Percentiles rank a stretch among this genome's conserved stretches.
Conservation (phyloP, 2,797 vertebrate genomes). For the Chelon labrosus region DNA sequence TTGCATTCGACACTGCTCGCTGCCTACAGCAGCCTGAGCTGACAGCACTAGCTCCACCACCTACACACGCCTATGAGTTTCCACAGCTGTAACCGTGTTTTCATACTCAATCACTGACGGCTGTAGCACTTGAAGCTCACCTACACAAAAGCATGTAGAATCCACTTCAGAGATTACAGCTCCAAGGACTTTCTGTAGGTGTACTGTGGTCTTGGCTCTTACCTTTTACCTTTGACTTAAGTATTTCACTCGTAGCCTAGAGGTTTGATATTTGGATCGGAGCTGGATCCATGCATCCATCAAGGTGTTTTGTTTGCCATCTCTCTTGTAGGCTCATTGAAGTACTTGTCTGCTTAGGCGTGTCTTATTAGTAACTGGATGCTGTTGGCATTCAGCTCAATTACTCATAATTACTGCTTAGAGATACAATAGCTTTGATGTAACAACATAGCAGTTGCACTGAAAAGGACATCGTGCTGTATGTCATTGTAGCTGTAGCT, state of each 20-base stretch:
- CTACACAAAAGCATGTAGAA: neutral
- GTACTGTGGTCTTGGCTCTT: neutral
- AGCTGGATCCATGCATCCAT: neutral
- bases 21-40: constrained; percentile 33
- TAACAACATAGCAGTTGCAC: neutral
- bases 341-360: constrained; percentile 2
- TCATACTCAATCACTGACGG: constrained; percentile 6
- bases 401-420: constrained; percentile 23
- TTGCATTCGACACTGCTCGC: constrained; percentile 26
- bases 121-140: constrained; percentile 7
- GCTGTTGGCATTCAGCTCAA: constrained; percentile 3
- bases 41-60: constrained; percentile 26
- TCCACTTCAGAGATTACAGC: neutral
- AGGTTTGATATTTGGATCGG: constrained; percentile 7
- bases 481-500: no score
- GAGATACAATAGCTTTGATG: neutral
- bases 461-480: neutral
- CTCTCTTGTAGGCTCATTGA: neutral
- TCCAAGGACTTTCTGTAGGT: neutral
- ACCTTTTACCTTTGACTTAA: constrained; percentile 15
- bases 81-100: constrained; percentile 5
- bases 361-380: constrained; percentile 2
- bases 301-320: neutral
- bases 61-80: constrained; percentile 18
- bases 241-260: neutral